Percentiles rank a stretch among this genome's conserved stretches.
These are phyloP conservation scores for Eulimnadia texana DNA, from an alignment of 1,140 invertebrate genomes.

Conservation along the genomic window DNA sequence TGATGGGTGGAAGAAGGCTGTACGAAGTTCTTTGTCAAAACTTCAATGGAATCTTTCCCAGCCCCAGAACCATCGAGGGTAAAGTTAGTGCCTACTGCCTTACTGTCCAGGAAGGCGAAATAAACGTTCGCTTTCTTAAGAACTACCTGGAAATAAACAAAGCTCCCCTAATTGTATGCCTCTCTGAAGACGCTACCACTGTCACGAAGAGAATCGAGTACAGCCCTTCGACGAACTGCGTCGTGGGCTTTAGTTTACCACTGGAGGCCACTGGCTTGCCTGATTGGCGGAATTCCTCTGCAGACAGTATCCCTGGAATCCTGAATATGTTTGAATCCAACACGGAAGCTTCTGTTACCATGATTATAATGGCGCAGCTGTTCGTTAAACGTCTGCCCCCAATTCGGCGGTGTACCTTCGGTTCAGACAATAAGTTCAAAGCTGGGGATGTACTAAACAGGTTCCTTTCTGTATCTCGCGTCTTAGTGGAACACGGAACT, in stretches of 20 bases:
- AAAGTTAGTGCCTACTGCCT: neutral
- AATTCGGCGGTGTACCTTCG: neutral
- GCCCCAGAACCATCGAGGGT: neutral
- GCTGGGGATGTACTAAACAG: neutral
- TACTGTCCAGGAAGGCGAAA: neutral
- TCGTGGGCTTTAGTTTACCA: neutral
- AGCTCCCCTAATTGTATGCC: neutral
- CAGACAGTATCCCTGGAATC: neutral
- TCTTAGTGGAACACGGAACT: no score
- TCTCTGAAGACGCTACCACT: neutral
- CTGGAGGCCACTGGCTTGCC: neutral
- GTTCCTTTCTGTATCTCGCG: no score
- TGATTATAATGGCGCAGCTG: neutral
- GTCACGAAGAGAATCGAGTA: neutral
- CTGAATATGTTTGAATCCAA: neutral
- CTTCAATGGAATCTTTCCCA: neutral
- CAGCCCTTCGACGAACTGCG: neutral
- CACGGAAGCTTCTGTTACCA: neutral
- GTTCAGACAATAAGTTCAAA: neutral
- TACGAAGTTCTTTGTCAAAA: neutral
- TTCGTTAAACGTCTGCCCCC: neutral
- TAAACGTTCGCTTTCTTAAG: neutral
- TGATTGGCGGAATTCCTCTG: neutral
- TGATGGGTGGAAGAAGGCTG: neutral
- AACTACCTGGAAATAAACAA: neutral